Percentiles rank a stretch among this genome's conserved stretches.
phyloP scores from a whole-genome alignment of 2,113 vertebrate species.

The Crotalus helleri region DNA sequence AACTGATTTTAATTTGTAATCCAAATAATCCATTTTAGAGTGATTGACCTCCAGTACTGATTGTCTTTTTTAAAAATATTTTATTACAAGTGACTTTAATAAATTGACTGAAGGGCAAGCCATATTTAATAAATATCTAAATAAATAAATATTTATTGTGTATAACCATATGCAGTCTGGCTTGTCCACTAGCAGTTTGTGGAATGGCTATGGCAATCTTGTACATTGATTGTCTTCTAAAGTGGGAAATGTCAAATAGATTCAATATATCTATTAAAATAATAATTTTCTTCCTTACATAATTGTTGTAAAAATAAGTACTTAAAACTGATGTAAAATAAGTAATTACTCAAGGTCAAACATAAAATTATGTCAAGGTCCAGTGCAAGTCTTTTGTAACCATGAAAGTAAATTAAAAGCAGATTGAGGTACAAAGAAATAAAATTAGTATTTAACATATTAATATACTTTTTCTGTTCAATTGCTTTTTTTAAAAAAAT shows the following conservation, averaged over 20 bases:
- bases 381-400: not conserved
- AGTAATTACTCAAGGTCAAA: not conserved
- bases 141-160: not conserved
- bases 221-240: not conserved
- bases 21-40: not conserved
- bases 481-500: not conserved
- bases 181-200: not conserved
- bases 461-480: constrained; percentile 33
- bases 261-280: not conserved
- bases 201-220: not conserved
- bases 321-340: not conserved
- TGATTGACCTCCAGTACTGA: not conserved
- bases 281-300: not conserved
- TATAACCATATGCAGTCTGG: not conserved
- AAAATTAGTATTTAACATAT: not conserved
- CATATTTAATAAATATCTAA: not conserved
- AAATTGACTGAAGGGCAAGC: not conserved
- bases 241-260: not conserved
- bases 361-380: not conserved
- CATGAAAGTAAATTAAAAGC: constrained; percentile 27
- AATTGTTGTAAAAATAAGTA: not conserved
- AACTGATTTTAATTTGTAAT: not conserved
- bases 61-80: not conserved
- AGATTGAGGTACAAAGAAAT: constrained; percentile 15
- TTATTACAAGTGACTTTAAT: not conserved